Evolutionary conservation across 2,888 invertebrate genomes (phyloP).

Genomic region (Pammene fasciana): DNA sequence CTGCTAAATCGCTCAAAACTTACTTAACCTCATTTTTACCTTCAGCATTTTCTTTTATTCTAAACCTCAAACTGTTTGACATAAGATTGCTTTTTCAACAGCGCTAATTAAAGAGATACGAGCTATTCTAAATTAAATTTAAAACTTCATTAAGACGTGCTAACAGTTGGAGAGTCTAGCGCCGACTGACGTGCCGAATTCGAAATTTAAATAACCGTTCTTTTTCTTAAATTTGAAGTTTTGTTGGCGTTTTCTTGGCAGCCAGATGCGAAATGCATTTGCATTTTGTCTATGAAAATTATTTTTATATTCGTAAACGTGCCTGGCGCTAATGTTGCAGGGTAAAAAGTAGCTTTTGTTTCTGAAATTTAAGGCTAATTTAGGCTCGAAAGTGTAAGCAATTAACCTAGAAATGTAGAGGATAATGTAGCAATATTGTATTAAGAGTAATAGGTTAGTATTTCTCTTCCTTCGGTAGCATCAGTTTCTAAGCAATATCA

Average conservation of each 20-base stretch:
- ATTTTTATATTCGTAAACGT: constrained; percentile 2
- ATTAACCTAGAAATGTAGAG: neutral
- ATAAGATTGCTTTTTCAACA: constrained; percentile 4
- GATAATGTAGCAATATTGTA: neutral
- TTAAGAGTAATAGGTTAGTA: neutral
- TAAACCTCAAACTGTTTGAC: neutral
- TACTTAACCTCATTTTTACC: neutral
- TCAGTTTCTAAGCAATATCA: no score
- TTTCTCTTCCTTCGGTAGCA: neutral
- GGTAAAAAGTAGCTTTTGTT: neutral
- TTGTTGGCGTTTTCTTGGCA: constrained; percentile 52
- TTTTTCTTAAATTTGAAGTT: constrained; percentile 65
- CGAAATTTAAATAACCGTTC: constrained; percentile 67
- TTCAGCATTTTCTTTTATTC: neutral
- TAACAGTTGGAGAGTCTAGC: constrained; percentile 51
- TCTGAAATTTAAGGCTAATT: neutral
- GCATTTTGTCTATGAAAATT: constrained; percentile 14
- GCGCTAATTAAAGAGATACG: constrained; percentile 1
- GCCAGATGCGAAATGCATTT: constrained; percentile 40
- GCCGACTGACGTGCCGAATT: constrained; percentile 61
- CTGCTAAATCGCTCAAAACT: constrained; percentile 64
- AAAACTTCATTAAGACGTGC: constrained; percentile 61
- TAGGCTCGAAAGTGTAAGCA: neutral
- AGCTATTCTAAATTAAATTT: neutral
- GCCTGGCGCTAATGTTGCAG: constrained; percentile 8